Percentiles rank a stretch among this genome's conserved stretches.
Conservation (phyloP, 2,888 invertebrate genomes). For the Hartigia nigra region DNA sequence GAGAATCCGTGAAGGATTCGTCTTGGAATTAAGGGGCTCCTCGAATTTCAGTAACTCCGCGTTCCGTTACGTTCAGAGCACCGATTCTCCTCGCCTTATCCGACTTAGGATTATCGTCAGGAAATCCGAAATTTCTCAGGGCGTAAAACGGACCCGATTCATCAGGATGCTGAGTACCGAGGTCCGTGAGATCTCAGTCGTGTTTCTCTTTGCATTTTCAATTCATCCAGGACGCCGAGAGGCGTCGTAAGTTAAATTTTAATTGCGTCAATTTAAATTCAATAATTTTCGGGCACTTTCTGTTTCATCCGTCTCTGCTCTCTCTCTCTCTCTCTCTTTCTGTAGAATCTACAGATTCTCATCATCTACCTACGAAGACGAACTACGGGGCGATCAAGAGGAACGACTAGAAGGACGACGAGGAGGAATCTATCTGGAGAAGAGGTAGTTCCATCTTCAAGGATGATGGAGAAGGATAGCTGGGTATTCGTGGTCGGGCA, state of each 20-base stretch:
- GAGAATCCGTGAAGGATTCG: background rate
- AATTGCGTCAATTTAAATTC: slow-evolving; percentile 66
- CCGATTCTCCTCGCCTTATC: background rate
- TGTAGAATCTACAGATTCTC: background rate
- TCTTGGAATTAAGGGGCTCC: background rate
- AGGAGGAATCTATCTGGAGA: background rate
- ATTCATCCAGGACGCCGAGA: slow-evolving; percentile 11
- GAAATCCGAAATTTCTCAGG: background rate
- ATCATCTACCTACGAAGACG: background rate
- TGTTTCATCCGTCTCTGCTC: background rate
- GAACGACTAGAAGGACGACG: background rate
- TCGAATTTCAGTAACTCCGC: background rate
- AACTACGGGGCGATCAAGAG: background rate
- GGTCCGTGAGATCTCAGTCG: background rate
- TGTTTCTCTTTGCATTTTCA: slow-evolving; percentile 3
- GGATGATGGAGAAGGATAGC: background rate
- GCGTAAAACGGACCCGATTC: background rate
- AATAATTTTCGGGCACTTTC: slow-evolving; percentile 64
- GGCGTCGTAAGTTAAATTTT: slow-evolving; percentile 51
- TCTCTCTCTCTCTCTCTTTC: no score
- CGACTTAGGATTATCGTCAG: background rate
- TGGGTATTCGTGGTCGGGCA: background rate
- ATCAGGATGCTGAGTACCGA: background rate
- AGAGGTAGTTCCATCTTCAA: background rate
- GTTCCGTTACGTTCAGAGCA: background rate